Base-by-base conservation (phyloP, 2,888 invertebrate genomes). In the Xestia xanthographa region DNA sequence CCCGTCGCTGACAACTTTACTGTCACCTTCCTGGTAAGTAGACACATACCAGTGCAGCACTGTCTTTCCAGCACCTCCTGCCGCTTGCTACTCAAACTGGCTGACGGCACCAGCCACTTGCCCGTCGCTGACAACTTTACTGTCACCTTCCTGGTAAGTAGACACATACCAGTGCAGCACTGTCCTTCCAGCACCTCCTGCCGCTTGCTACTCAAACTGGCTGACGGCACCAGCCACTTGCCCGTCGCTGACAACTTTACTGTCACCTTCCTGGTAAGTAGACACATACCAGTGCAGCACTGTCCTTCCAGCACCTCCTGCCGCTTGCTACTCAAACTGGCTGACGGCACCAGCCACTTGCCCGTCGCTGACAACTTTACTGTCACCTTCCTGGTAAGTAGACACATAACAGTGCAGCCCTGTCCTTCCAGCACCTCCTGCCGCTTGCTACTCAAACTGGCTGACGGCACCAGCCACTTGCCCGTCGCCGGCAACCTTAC, bases 21-120 rank as follows among this genome's bases (percentile, higher is more conserved):
- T 67, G 96, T 99, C 20, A 97, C 98, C 0, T 97, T 99, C 80
- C 98, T 98, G 93, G 98, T 98, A 87, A 86, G 85, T 65, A 58
- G 5, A 48, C 17, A 29, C 69, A 96, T 98, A 66, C 97, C 97
- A 0, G 97, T 98, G 0, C 96, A 97, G 56, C 98, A 98, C 92
- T 99, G 99, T 87, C 99, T 99, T 0, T 98, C 98, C 14, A 98
- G 97, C 84, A 98, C 98, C 2, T 99, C 99, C 0, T 99, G 99
- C 91, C 97, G 99, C 34, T 97, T 98, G 1, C 97, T 98, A 0
- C 97, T 99, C 5, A 96, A 95, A 58, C 97, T 98, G 77, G 91
- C 95, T 0, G 98, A 98, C 82, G 98, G 97, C n/a, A 97, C 97
- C 82, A 97, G 95, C 22, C 95, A 97, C 79, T 98, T 99, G 91